Percentiles rank a stretch among this genome's conserved stretches.
Conservation (phyloP, 2,888 invertebrate genomes). For the Drosophila niveifrons region DNA sequence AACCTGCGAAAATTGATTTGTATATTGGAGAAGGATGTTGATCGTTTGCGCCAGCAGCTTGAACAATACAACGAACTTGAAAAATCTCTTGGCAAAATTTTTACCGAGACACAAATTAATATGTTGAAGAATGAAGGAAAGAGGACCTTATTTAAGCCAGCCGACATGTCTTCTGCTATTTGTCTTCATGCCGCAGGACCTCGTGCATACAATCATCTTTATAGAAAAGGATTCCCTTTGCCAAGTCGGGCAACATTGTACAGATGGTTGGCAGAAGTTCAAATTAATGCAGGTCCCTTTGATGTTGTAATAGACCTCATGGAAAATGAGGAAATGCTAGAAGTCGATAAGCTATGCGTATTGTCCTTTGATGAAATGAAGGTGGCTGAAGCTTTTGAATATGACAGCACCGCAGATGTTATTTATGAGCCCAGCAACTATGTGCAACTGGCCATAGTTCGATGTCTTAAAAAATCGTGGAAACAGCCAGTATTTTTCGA, state of each 20-base stretch:
- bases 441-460: no score
- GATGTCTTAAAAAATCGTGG: not conserved
- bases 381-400: no score
- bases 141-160: not conserved
- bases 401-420: no score
- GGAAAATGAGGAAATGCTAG: not conserved
- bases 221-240: not conserved
- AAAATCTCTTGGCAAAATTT: no score
- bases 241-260: conserved; percentile 19
- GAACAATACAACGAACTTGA: no score
- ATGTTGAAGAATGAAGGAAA: no score
- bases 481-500: conserved; percentile 14
- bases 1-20: no score
- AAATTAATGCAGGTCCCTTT: conserved; percentile 8
- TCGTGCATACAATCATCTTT: conserved; percentile 21
- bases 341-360: not conserved
- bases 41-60: no score
- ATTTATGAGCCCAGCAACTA: no score
- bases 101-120: not conserved
- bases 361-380: no score
- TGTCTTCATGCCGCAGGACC: conserved; percentile 29
- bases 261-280: conserved; percentile 18
- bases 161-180: conserved; percentile 5
- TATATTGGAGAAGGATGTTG: no score
- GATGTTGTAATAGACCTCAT: conserved; percentile 9